Conservation (phyloP, 2,113 vertebrate species). For the Gavia stellata region DNA sequence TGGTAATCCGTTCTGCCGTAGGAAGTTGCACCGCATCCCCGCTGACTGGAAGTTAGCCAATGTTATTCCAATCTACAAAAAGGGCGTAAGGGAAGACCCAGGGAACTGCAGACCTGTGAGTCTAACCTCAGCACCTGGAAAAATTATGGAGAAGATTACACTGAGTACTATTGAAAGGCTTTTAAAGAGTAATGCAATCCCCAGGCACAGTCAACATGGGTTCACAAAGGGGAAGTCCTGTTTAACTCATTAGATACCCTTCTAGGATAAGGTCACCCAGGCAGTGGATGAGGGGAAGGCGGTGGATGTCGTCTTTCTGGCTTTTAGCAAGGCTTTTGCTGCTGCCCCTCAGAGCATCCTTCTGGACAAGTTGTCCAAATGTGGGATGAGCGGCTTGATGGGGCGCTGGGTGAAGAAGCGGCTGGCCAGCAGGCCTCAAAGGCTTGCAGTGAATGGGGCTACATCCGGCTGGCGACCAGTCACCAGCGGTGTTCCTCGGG, state of each 20-base stretch:
- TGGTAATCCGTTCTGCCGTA: background rate
- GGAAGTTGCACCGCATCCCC: background rate
- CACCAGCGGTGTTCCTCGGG: background rate
- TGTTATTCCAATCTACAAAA: background rate
- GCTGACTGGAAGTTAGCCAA: background rate
- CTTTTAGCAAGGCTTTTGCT: background rate
- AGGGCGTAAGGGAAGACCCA: background rate
- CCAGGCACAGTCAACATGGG: background rate
- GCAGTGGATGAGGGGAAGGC: background rate
- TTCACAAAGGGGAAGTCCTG: background rate
- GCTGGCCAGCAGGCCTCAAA: background rate
- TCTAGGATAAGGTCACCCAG: background rate
- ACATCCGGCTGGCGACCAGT: background rate
- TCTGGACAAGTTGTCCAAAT: background rate
- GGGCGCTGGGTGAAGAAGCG: fast-evolving
- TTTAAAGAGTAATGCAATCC: background rate
- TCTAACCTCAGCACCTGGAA: background rate
- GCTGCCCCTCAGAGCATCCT: background rate
- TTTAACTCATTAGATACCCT: background rate
- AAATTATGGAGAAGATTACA: background rate
- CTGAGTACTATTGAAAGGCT: background rate
- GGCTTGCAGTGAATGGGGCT: background rate
- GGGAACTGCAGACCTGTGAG: background rate
- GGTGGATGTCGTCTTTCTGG: background rate
- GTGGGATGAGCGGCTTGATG: fast-evolving